Evolutionary conservation across 1,140 invertebrate genomes (phyloP).

Genomic region (Pomacea maculata): DNA sequence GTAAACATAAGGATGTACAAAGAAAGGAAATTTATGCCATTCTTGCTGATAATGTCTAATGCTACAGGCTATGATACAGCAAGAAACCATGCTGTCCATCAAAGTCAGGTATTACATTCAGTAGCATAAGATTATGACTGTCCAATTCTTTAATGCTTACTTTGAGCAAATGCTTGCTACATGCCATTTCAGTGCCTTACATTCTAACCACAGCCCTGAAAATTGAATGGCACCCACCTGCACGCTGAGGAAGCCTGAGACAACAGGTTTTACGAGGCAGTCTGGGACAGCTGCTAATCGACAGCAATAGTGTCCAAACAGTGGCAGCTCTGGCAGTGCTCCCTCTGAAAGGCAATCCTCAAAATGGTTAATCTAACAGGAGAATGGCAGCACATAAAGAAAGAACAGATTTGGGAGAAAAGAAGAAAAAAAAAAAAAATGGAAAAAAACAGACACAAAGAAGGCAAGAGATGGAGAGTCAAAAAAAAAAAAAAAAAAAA

Average conservation of each 20-base stretch:
- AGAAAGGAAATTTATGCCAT: background rate
- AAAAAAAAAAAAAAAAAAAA: too few relatives aligned
- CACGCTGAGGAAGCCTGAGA: constrained; percentile 69
- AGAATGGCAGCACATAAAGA: background rate
- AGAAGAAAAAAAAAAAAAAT: too few relatives aligned
- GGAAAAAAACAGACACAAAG: too few relatives aligned
- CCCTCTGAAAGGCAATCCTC: constrained; percentile 39
- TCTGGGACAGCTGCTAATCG: constrained; percentile 76
- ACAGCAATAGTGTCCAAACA: constrained; percentile 81
- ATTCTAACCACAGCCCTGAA: background rate
- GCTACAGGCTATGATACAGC: background rate
- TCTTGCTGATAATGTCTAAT: background rate
- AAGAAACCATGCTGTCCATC: background rate
- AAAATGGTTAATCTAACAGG: background rate
- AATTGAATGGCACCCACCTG: constrained; percentile 52
- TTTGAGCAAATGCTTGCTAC: too few relatives aligned
- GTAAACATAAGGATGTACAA: background rate
- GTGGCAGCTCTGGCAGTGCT: constrained; percentile 68
- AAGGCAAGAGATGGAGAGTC: too few relatives aligned
- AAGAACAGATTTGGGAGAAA: too few relatives aligned
- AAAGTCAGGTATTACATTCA: background rate
- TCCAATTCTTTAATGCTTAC: too few relatives aligned
- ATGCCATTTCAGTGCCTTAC: too few relatives aligned
- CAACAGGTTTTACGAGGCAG: constrained; percentile 70
- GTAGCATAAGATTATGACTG: too few relatives aligned